Evolutionary conservation across 2,797 vertebrate species (phyloP).

Genomic region (Myiotriccus ornatus): DNA sequence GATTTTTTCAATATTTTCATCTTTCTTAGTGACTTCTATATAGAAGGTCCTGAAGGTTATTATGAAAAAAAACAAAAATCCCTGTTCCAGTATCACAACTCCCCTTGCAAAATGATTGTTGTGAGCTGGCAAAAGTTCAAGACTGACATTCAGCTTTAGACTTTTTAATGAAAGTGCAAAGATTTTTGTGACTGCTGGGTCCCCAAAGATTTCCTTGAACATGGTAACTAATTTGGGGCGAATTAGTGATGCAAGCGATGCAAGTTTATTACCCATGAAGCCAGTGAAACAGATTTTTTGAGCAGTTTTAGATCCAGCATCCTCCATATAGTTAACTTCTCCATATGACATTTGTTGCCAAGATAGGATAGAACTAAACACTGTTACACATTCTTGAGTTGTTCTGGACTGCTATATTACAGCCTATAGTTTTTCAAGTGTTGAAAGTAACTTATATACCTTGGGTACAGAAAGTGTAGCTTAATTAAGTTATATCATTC

Average conservation of each 20-base stretch:
- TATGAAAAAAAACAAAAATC: background rate
- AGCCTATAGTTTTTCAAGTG: background rate
- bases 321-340: background rate
- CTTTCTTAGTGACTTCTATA: background rate
- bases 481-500: background rate
- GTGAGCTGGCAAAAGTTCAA: background rate
- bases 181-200: background rate
- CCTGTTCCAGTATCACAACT: background rate
- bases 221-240: background rate
- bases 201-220: background rate
- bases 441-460: background rate
- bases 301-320: background rate
- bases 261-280: background rate
- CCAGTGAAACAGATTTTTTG: background rate
- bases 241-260: background rate
- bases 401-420: background rate
- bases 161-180: background rate
- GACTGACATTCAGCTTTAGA: background rate
- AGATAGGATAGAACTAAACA: background rate
- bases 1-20: background rate
- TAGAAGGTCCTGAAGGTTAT: background rate
- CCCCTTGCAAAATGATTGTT: background rate
- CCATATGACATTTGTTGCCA: background rate
- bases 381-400: background rate
- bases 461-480: background rate